Percentiles rank a stretch among this genome's conserved stretches.
Conservation (phyloP, 2,888 invertebrate genomes). For the Electrophaes corylata region DNA sequence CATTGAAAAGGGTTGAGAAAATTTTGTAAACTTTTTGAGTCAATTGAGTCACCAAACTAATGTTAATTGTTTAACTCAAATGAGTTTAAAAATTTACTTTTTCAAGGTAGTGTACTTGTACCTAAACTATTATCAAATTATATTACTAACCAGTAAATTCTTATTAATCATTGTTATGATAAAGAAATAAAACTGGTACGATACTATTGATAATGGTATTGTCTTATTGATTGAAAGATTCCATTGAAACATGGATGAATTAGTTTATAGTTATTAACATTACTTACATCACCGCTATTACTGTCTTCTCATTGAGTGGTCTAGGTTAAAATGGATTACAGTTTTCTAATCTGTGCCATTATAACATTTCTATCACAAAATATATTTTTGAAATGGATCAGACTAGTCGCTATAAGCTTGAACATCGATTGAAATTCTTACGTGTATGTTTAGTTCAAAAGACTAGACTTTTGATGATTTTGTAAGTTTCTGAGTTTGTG, state of each 20-base stretch:
- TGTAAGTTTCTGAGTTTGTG: too few species aligned
- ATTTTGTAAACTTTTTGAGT: too few species aligned
- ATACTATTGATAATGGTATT: conserved; percentile 29
- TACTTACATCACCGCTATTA: conserved; percentile 19
- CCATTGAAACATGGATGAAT: conserved; percentile 16
- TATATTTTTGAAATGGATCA: too few species aligned
- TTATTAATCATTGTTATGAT: conserved; percentile 29
- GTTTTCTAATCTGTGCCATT: too few species aligned
- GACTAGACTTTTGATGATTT: not conserved
- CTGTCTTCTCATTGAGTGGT: not conserved
- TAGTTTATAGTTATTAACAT: conserved; percentile 9
- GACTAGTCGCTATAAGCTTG: too few species aligned
- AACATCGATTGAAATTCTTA: too few species aligned
- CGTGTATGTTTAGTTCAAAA: not conserved
- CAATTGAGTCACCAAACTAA: too few species aligned
- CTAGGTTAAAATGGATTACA: too few species aligned
- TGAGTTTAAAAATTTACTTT: conserved; percentile 14
- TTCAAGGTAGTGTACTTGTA: conserved; percentile 18
- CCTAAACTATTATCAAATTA: conserved; percentile 25
- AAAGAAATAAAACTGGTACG: conserved; percentile 34
- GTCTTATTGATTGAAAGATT: conserved; percentile 26
- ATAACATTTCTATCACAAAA: too few species aligned
- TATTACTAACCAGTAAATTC: conserved; percentile 24
- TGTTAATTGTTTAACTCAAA: not conserved
- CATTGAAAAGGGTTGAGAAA: too few species aligned